phyloP scores from a whole-genome alignment of 1,140 invertebrate species.

The Ylistrum balloti region DNA sequence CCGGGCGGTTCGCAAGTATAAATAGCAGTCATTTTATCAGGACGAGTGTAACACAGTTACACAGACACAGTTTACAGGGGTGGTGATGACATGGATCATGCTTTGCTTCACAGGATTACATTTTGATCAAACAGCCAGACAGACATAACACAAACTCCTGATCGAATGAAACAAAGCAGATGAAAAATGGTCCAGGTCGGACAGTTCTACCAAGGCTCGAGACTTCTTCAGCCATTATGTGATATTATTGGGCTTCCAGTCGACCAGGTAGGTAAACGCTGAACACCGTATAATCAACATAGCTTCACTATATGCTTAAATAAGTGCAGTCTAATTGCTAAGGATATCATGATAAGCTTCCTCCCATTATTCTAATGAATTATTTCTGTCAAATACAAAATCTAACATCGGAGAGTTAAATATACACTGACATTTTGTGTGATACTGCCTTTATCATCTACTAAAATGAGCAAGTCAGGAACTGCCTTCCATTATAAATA shows the following conservation, averaged over 20 bases:
- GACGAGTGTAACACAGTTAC: neutral
- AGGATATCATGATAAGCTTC: too few relatives aligned
- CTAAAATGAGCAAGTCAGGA: too few relatives aligned
- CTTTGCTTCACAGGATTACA: neutral
- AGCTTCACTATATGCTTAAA: neutral
- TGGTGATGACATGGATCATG: neutral
- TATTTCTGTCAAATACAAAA: too few relatives aligned
- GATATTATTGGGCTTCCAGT: slow-evolving; percentile 63
- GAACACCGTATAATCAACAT: neutral
- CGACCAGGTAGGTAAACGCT: slow-evolving; percentile 63
- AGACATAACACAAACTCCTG: neutral
- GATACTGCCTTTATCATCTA: too few relatives aligned
- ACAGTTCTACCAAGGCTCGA: slow-evolving; percentile 69
- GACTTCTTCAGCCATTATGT: slow-evolving; percentile 61
- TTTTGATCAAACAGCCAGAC: neutral
- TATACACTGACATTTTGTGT: too few relatives aligned
- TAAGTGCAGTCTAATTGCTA: neutral
- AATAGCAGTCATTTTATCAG: neutral
- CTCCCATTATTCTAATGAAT: too few relatives aligned
- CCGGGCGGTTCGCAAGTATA: neutral
- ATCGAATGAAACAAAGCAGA: neutral
- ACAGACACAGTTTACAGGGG: neutral
- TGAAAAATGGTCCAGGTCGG: slow-evolving; percentile 22
- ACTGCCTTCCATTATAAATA: too few relatives aligned
- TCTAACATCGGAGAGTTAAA: too few relatives aligned